phyloP scores from a whole-genome alignment of 2,113 vertebrate genomes.

The Mola mola region DNA sequence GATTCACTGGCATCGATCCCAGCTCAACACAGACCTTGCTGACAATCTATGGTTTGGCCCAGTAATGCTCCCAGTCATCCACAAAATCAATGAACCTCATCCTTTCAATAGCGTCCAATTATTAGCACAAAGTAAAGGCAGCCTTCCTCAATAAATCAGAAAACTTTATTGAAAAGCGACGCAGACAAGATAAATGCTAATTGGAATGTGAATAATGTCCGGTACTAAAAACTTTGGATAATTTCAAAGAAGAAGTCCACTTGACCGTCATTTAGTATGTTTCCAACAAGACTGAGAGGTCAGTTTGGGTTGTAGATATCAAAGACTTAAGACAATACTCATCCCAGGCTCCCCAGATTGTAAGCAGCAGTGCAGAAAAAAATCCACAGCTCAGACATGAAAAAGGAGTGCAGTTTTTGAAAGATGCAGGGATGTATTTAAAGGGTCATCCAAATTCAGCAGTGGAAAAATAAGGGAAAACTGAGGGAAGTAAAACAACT shows the following conservation, averaged over 20 bases:
- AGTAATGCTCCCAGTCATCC: constrained; percentile 91
- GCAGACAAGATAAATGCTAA: constrained; percentile 85
- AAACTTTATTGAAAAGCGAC: constrained; percentile 88
- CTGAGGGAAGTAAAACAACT: no score
- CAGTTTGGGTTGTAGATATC: no score
- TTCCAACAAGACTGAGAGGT: no score
- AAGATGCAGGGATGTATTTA: no score
- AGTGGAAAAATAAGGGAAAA: no score
- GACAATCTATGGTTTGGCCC: constrained; percentile 90
- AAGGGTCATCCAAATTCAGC: no score
- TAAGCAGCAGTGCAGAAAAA: no score
- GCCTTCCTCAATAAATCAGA: constrained; percentile 91
- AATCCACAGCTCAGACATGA: no score
- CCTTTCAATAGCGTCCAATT: constrained; percentile 99
- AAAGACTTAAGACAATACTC: no score
- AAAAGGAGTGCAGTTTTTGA: no score
- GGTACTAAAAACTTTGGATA: constrained; percentile 48
- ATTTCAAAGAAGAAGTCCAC: not conserved
- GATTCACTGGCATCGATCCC: constrained; percentile 92
- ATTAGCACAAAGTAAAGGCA: constrained; percentile 91
- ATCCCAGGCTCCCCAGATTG: no score
- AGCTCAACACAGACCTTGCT: constrained; percentile 87
- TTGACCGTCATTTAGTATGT: not conserved
- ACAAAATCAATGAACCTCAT: constrained; percentile 97
- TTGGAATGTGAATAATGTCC: constrained; percentile 78